These are phyloP conservation scores for Aphelenchoides bicaudatus DNA, from an alignment of 2,888 invertebrate genomes.

Conservation along the genomic window DNA sequence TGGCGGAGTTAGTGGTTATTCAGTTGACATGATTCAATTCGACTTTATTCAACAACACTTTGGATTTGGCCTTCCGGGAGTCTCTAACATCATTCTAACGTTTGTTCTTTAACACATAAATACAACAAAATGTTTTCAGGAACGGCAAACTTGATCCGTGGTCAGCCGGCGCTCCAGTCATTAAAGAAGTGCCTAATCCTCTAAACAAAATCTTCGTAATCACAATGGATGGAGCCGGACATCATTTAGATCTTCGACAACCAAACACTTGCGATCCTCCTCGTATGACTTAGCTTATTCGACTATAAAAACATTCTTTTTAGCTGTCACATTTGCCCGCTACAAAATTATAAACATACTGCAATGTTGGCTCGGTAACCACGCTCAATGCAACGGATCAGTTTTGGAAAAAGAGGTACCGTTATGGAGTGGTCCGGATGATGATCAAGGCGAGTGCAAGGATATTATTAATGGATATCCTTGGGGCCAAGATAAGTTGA, in stretches of 20 bases:
- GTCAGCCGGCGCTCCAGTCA: slow-evolving; percentile 47
- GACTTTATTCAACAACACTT: slow-evolving; percentile 20
- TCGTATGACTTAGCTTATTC: neutral
- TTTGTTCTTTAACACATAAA: slow-evolving; percentile 51
- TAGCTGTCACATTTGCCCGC: too few relatives aligned
- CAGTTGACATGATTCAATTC: slow-evolving; percentile 10
- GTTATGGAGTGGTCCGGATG: too few relatives aligned
- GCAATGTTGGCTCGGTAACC: slow-evolving; percentile 15
- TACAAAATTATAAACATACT: slow-evolving; percentile 21
- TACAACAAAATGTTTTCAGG: slow-evolving; percentile 61
- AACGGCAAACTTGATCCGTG: slow-evolving; percentile 28
- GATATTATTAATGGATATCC: slow-evolving; percentile 3
- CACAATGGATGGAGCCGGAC: slow-evolving; percentile 38
- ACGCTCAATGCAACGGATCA: neutral
- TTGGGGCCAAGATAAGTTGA: too few relatives aligned
- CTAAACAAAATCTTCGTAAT: neutral
- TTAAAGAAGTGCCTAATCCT: neutral
- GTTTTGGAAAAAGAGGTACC: neutral
- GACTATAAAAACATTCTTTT: too few relatives aligned
- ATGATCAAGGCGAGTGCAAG: slow-evolving; percentile 17
- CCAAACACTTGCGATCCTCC: slow-evolving; percentile 54
- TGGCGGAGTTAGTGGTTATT: too few relatives aligned
- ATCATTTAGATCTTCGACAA: slow-evolving; percentile 59
- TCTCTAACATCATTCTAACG: slow-evolving; percentile 44
- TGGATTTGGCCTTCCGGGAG: slow-evolving; percentile 22